Evolutionary conservation across 2,888 invertebrate genomes (phyloP), one percentile per base, ranked within the genome.

Genomic region (Leptinotarsa haldemani): DNA sequence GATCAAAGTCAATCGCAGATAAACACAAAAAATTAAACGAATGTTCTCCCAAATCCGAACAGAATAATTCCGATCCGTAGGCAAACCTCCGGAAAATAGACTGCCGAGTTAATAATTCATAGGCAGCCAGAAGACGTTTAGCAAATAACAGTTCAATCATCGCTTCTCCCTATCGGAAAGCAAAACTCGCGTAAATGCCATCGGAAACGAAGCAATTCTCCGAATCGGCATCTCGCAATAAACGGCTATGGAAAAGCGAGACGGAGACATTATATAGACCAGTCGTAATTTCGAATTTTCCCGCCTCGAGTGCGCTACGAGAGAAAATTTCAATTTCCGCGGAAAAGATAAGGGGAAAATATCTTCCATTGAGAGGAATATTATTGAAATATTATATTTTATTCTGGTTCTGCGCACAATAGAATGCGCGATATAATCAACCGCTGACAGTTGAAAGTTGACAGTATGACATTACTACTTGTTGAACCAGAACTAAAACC

Each of bases 151-250:
- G 71, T 74, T 76, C 74, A 71, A 76, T 76, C 76, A 74, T 74
- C 71, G 69, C 56, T 68, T 56, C 61, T 70, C 70, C 72, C 72
- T 69, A 63, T 72, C 68, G 70, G 65, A 50, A 72, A 68, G 74
- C 72, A 76, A 80, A 81, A 66, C 18, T 50, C 40, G 20, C 46
- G 79, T 73, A 79, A 79, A 79, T 79, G 67, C 75, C 68, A 77
- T 77, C 77, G 78, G 78, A 79, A 79, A 79, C 78, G 77, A 76
- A 76, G 79, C 76, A 77, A 77, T 79, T 79, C 25, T 79, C 76
- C 74, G 71, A 75, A 75, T 70, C 69, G 67, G 71, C 66, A 58
- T 77, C 77, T 74, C 68, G 70, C 68, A 75, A 74, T 73, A 75
- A 77, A 67, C 48, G 70, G 40, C 22, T 65, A 72, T 69, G 69